phyloP scores from a whole-genome alignment of 2,888 invertebrate species.

The Drosophila tripunctata region DNA sequence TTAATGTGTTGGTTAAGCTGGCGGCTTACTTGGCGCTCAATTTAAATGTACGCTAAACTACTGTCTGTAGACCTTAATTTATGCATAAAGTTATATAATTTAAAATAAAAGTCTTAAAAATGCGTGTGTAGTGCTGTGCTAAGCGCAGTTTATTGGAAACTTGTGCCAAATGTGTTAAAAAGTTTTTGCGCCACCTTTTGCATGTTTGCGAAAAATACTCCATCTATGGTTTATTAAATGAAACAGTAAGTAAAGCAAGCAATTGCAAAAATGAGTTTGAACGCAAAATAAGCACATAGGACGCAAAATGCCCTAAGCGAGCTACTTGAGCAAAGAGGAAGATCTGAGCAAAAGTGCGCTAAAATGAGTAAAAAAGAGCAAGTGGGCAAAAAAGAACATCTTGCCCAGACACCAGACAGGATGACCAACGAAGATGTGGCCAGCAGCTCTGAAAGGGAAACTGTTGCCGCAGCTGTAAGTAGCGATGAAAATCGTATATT shows the following conservation, averaged over 20 bases:
- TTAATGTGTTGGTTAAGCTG: too few relatives aligned
- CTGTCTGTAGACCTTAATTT: too few relatives aligned
- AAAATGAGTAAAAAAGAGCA: not conserved
- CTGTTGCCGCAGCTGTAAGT: conserved; percentile 12
- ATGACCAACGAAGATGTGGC: conserved; percentile 65
- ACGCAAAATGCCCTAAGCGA: not conserved
- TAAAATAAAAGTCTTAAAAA: too few relatives aligned
- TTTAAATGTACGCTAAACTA: too few relatives aligned
- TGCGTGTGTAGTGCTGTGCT: too few relatives aligned
- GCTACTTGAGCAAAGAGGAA: not conserved
- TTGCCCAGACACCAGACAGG: conserved; percentile 19
- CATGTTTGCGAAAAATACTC: not conserved
- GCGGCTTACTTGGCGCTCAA: too few relatives aligned
- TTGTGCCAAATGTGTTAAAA: not conserved
- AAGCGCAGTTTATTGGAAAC: too few relatives aligned
- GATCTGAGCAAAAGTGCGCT: not conserved
- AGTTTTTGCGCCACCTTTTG: not conserved
- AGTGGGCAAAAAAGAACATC: not conserved
- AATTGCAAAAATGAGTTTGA: too few relatives aligned
- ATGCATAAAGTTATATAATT: too few relatives aligned
- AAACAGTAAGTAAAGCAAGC: too few relatives aligned
- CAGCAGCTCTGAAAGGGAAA: conserved; percentile 37
- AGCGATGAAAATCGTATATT: conserved; percentile 33
- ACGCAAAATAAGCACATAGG: too few relatives aligned
- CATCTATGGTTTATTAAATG: not conserved